Base-by-base conservation (phyloP, 1,140 invertebrate genomes). In the Anastatus disparis region DNA sequence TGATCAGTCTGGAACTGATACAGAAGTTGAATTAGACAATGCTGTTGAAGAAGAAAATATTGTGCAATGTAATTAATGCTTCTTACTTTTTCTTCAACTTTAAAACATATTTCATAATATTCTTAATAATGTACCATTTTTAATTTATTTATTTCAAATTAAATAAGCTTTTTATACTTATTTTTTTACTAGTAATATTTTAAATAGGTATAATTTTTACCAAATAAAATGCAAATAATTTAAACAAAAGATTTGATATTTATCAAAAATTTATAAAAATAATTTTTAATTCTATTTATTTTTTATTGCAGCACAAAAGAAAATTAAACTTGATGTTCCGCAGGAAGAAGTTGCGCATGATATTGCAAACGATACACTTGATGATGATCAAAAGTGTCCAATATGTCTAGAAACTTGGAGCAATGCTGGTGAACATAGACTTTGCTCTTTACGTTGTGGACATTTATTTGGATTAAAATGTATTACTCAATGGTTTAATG, bases 341-440 rank as follows among this genome's bases (percentile, higher is more conserved):
- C 13, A 70, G 0, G 3, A 31, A 58, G 3, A 17, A 13, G 0
- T 17, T 27, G 26, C n/a, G 12, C 7, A 27, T 15, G 1, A n/a
- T 12, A 26, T 17, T 38, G 3, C 22, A 10, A 20, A 64, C 38
- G 40, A 58, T 10, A 13, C 42, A 0, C 4, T 56, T 10, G 87
- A 89, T 35, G 90, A 92, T 66, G 92, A 90, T 13, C 87, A 91
- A 74, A 89, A 87, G 0, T 98, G 96, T 76, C 88, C 94, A 0
- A 97, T 98, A 73, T 98, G 96, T 78, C 88, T 96, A 74, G 95
- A 96, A 42, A 82, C 87, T 12, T 97, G 94, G 93, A 94, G 91
- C 2, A 95, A 92, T 78, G 90, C 90, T n/a, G 95, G 95, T 0
- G 89, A 90, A 1, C 96, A 97, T 84, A 87, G 94, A 53, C 83